Evolutionary conservation across 2,888 invertebrate species (phyloP).

Genomic region (Taenaris catops): DNA sequence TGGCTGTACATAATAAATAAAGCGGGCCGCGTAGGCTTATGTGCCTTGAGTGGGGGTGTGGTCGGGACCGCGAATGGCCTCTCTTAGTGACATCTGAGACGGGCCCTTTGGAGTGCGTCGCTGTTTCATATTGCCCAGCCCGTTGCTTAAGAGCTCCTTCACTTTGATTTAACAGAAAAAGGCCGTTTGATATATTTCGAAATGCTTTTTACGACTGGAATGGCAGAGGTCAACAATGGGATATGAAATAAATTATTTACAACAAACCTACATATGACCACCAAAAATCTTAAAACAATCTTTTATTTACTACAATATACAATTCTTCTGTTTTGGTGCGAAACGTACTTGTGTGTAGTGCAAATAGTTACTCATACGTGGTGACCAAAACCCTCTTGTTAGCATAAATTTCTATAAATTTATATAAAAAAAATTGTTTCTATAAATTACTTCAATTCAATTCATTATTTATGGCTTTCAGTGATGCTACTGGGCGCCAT

Average conservation of each 20-base stretch:
- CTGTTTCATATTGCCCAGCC: conserved; percentile 76
- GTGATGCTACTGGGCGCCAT: too few species aligned
- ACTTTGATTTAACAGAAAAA: conserved; percentile 76
- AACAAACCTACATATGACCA: conserved; percentile 1
- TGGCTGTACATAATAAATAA: conserved; percentile 79
- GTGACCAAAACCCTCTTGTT: too few species aligned
- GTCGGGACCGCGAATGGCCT: conserved; percentile 74
- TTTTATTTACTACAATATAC: too few species aligned
- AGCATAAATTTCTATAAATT: too few species aligned
- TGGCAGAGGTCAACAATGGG: conserved; percentile 16
- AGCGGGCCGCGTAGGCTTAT: conserved; percentile 73
- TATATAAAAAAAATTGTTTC: too few species aligned
- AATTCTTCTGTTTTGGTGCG: too few species aligned
- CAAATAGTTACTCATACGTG: too few species aligned
- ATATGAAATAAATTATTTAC: conserved; percentile 1
- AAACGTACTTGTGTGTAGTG: too few species aligned
- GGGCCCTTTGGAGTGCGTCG: conserved; percentile 71
- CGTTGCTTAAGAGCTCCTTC: conserved; percentile 66
- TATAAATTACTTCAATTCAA: too few species aligned
- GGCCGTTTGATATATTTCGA: conserved; percentile 53
- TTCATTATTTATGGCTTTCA: too few species aligned
- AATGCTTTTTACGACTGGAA: conserved; percentile 35
- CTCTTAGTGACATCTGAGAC: conserved; percentile 75
- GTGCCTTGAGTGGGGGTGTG: conserved; percentile 77
- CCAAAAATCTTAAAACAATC: too few species aligned